Evolutionary conservation across 1,140 invertebrate genomes (phyloP).

Genomic region (Penaeus vannamei): DNA sequence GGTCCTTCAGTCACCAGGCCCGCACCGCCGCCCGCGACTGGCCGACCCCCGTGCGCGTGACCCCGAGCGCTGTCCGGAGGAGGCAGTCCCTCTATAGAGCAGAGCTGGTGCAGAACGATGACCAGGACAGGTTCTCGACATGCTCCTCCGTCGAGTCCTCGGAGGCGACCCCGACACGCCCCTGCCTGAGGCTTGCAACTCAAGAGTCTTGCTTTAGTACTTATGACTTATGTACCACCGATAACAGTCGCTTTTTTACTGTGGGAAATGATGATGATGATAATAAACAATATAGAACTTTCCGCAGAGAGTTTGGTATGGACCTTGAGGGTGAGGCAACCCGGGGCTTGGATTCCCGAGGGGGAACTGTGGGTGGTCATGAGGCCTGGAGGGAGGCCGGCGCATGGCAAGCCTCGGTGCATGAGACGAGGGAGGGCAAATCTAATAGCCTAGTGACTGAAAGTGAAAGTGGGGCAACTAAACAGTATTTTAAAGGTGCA

Average conservation of each 20-base stretch:
- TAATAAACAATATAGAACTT: conserved; percentile 11
- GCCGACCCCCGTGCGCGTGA: background rate
- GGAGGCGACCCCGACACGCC: background rate
- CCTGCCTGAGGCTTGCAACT: background rate
- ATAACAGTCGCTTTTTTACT: background rate
- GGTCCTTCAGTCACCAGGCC: no score
- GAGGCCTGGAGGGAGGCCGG: no score
- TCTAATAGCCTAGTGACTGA: no score
- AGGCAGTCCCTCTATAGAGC: conserved; percentile 31
- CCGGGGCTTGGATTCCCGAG: no score
- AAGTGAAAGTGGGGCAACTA: no score
- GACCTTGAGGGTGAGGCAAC: background rate
- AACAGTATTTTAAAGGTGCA: no score
- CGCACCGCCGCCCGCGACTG: background rate
- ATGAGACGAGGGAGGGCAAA: no score
- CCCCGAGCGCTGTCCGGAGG: background rate
- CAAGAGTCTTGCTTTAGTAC: background rate
- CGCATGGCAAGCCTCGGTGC: no score
- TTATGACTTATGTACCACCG: conserved; percentile 29
- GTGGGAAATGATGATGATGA: conserved; percentile 20
- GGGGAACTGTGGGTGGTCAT: no score
- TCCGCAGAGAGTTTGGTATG: conserved; percentile 24
- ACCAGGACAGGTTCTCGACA: background rate
- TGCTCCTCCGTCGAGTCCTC: background rate
- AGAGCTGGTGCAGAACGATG: background rate